These are phyloP conservation scores for Drosophila colorata DNA, from an alignment of 2,888 invertebrate species.

Conservation along the genomic window DNA sequence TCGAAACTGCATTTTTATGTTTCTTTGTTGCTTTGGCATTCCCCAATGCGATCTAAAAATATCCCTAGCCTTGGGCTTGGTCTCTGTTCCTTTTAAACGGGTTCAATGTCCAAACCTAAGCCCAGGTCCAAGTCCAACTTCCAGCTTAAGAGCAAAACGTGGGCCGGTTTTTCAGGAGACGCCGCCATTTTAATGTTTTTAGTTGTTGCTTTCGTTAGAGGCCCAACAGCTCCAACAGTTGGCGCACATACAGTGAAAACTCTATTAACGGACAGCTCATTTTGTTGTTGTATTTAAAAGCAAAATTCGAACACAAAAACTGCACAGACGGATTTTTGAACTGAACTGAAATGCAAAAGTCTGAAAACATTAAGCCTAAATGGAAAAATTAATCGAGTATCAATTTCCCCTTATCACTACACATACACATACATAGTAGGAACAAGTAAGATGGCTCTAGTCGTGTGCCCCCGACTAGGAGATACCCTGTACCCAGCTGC, in stretches of 20 bases:
- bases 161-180: conserved; percentile 40
- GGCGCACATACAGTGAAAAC: background rate
- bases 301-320: too few relatives aligned
- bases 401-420: too few relatives aligned
- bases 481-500: too few relatives aligned
- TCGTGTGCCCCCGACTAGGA: too few relatives aligned
- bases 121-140: conserved; percentile 20
- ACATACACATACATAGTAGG: too few relatives aligned
- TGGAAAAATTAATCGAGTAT: too few relatives aligned
- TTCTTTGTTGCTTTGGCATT: conserved; percentile 23
- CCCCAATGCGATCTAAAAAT: conserved; percentile 59
- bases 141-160: conserved; percentile 24
- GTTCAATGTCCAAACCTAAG: conserved; percentile 58
- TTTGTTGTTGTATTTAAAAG: too few relatives aligned
- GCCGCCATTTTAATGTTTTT: conserved; percentile 37
- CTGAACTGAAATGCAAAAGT: too few relatives aligned
- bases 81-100: conserved; percentile 3
- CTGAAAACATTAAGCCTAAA: too few relatives aligned
- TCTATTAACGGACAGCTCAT: background rate
- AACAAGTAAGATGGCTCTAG: too few relatives aligned
- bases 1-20: conserved; percentile 16
- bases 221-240: background rate
- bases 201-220: conserved; percentile 24
- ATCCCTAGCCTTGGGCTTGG: conserved; percentile 61
- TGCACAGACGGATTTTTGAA: too few relatives aligned